These are phyloP conservation scores for Cyphomyrus plagiostoma DNA, from an alignment of 2,113 vertebrate species.

Conservation along the genomic window DNA sequence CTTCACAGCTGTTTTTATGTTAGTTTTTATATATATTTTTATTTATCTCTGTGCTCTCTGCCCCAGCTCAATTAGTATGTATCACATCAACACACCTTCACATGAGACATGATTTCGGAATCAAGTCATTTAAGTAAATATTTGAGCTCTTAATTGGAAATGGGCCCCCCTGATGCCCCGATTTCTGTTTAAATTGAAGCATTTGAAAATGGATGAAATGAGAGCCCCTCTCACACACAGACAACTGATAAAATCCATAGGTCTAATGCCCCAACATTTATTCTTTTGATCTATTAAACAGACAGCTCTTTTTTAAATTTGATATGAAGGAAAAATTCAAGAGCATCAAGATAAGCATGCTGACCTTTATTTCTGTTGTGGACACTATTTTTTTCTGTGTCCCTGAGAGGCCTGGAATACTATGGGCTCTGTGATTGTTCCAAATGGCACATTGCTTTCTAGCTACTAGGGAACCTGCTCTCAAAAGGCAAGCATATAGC, in stretches of 20 bases:
- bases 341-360: slow-evolving; percentile 21
- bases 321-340: slow-evolving; percentile 14
- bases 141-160: neutral
- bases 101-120: neutral
- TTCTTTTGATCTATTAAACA: slow-evolving; percentile 20
- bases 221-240: neutral
- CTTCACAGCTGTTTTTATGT: neutral
- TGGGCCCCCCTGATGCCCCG: too few relatives aligned
- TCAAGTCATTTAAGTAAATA: slow-evolving; percentile 10
- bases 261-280: neutral
- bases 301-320: slow-evolving; percentile 8
- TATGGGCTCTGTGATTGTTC: neutral
- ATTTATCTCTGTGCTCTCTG: neutral
- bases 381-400: neutral
- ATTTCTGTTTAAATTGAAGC: neutral
- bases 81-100: neutral
- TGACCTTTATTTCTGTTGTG: slow-evolving; percentile 23
- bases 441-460: slow-evolving; percentile 1
- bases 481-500: neutral
- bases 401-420: neutral
- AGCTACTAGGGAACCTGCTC: neutral
- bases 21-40: neutral
- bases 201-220: slow-evolving; percentile 1
- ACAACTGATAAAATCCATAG: neutral
- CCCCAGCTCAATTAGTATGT: neutral